A percentile compares a stretch with the other conserved stretches of the same genome.
Evolutionary conservation across 1,140 invertebrate genomes (phyloP).

Genomic region (Drosophila ercepeae): DNA sequence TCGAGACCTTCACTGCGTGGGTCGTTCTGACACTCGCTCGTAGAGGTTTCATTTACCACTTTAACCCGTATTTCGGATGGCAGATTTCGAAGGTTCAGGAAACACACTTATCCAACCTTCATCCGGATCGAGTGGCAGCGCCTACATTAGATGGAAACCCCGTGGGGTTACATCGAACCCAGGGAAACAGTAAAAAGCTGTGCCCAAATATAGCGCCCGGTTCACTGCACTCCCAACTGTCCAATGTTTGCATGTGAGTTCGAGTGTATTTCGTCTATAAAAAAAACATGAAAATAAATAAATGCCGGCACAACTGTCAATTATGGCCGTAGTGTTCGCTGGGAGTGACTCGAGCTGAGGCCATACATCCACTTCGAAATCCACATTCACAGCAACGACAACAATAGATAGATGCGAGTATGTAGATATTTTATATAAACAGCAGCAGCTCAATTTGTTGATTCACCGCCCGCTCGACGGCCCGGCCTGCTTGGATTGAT

Average conservation of each 20-base stretch:
- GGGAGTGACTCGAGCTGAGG: conserved; percentile 35
- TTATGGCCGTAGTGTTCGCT: conserved; percentile 64
- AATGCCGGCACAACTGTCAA: conserved; percentile 79
- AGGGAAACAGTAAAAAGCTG: conserved; percentile 60
- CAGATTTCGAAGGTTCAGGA: conserved; percentile 5
- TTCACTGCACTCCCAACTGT: conserved; percentile 60
- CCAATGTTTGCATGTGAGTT: conserved; percentile 9
- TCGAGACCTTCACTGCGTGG: not conserved
- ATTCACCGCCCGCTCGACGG: conserved; percentile 39
- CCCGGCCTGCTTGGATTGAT: conserved; percentile 61
- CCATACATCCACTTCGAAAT: conserved; percentile 32
- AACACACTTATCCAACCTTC: conserved; percentile 31
- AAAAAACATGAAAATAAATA: conserved; percentile 62
- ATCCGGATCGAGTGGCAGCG: conserved; percentile 26
- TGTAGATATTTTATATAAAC: conserved; percentile 62
- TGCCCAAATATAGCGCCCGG: conserved; percentile 73
- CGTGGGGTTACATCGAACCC: conserved; percentile 74
- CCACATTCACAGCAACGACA: conserved; percentile 16
- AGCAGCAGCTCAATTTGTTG: conserved; percentile 77
- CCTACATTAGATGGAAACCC: conserved; percentile 58
- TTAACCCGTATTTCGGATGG: not conserved
- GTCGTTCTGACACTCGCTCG: conserved; percentile 7
- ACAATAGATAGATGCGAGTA: conserved; percentile 53
- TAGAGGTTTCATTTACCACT: not conserved
- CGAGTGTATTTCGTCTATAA: conserved; percentile 40